Conservation (phyloP, 2,797 vertebrate genomes). For the Ctenopoma kingsleyae region DNA sequence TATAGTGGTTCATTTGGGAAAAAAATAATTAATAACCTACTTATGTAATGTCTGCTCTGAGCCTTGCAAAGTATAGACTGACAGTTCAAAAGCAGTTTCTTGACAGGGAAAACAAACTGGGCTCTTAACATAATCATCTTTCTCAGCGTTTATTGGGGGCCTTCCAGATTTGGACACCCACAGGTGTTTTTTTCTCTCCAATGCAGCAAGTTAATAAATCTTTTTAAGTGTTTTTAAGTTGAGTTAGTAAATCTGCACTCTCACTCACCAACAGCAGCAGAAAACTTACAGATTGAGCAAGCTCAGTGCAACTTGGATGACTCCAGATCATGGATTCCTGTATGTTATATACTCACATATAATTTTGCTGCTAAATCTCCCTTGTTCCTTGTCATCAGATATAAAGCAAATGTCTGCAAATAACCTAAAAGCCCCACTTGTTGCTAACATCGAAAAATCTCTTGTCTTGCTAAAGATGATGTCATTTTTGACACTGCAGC, state of each 20-base stretch:
- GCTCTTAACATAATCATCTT: constrained; percentile 57
- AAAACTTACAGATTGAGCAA: neutral
- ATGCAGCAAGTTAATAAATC: constrained; percentile 20
- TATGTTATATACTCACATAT: neutral
- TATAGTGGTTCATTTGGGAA: neutral
- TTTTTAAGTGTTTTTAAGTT: constrained; percentile 21
- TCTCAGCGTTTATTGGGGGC: constrained; percentile 44
- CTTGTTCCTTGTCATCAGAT: neutral
- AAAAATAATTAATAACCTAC: constrained; percentile 9
- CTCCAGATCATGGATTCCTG: neutral
- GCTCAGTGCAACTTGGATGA: neutral
- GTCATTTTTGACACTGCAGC: neutral
- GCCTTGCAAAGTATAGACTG: constrained; percentile 14
- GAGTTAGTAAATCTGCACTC: neutral
- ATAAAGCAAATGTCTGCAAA: no score
- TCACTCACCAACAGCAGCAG: neutral
- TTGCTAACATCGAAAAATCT: neutral
- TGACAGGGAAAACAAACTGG: constrained; percentile 24
- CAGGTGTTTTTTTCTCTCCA: constrained; percentile 25
- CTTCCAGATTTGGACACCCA: constrained; percentile 30
- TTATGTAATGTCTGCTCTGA: constrained; percentile 28
- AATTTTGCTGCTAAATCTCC: neutral
- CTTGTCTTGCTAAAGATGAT: neutral
- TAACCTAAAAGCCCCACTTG: neutral
- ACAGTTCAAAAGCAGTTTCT: constrained; percentile 27